Evolutionary conservation across 2,888 invertebrate species (phyloP).

Genomic region (Hoplodrina ambigua): DNA sequence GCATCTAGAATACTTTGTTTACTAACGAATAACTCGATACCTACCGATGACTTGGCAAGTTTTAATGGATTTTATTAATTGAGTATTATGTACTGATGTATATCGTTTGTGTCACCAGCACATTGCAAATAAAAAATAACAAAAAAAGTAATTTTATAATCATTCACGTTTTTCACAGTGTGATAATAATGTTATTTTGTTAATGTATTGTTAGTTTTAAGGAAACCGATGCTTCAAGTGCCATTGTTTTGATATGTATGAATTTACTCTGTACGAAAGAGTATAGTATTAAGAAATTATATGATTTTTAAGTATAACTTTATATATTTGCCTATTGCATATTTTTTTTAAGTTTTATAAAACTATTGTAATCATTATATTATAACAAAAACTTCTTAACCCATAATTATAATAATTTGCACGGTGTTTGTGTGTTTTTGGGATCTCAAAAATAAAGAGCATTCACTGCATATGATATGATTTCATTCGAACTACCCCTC

Average conservation of each 20-base stretch:
- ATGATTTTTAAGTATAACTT: conserved; percentile 56
- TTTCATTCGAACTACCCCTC: conserved; percentile 45
- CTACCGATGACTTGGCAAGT: conserved; percentile 80
- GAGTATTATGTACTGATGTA: conserved; percentile 58
- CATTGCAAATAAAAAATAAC: conserved; percentile 75
- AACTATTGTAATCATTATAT: conserved; percentile 64
- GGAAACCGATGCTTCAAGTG: conserved; percentile 86
- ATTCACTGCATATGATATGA: conserved; percentile 76
- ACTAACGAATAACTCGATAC: conserved; percentile 57
- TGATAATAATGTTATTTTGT: conserved; percentile 64
- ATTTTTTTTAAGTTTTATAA: conserved; percentile 63
- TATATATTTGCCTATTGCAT: conserved; percentile 66
- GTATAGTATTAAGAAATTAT: conserved; percentile 68
- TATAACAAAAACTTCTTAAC: conserved; percentile 61
- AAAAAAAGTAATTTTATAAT: conserved; percentile 75
- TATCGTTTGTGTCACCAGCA: conserved; percentile 76
- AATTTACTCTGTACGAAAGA: conserved; percentile 62
- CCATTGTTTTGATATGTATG: conserved; percentile 78
- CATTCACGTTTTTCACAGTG: conserved; percentile 73
- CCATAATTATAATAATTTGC: conserved; percentile 73
- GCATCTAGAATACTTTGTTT: conserved; percentile 50
- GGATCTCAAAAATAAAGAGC: conserved; percentile 90
- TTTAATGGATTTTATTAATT: conserved; percentile 77
- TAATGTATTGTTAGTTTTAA: conserved; percentile 66
- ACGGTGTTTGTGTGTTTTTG: conserved; percentile 90